Evolutionary conservation across 2,113 vertebrate genomes (phyloP).

Genomic region (Aix galericulata): DNA sequence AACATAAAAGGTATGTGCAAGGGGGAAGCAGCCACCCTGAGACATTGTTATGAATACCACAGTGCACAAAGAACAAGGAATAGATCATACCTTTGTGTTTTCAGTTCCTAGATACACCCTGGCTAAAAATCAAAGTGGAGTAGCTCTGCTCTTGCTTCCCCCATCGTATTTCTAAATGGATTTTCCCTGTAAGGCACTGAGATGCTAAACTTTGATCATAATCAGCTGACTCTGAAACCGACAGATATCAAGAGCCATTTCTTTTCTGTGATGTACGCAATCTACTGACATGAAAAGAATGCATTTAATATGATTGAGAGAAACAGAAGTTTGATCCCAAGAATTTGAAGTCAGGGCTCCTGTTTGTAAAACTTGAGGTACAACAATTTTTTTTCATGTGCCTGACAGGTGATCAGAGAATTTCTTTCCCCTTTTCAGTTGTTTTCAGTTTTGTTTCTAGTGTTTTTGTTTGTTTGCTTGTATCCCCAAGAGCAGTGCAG

Average conservation of each 20-base stretch:
- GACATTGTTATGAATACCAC: not conserved
- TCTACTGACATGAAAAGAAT: conserved; percentile 20
- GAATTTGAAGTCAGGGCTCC: not conserved
- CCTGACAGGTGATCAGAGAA: not conserved
- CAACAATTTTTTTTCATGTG: not conserved
- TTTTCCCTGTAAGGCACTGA: conserved; percentile 41
- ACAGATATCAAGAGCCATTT: conserved; percentile 33
- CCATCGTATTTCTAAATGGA: not conserved
- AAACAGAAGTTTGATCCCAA: conserved; percentile 25
- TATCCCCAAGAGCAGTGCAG: not conserved
- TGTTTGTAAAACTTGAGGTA: not conserved
- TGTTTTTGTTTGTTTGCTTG: too few relatives aligned
- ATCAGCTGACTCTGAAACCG: conserved; percentile 22
- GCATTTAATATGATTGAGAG: not conserved
- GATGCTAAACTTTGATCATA: conserved; percentile 42
- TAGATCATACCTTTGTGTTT: not conserved
- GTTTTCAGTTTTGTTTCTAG: not conserved
- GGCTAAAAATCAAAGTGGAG: conserved; percentile 7
- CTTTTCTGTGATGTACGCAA: conserved; percentile 13
- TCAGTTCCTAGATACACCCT: not conserved
- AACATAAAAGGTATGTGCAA: not conserved
- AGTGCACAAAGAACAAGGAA: not conserved
- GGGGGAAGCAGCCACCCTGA: not conserved
- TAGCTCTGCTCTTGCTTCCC: not conserved
- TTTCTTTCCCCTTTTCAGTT: not conserved